Percentiles rank a stretch among this genome's conserved stretches.
These are phyloP conservation scores for Cryptocephalus primarius DNA, from an alignment of 2,888 invertebrate genomes.

Conservation along the genomic window DNA sequence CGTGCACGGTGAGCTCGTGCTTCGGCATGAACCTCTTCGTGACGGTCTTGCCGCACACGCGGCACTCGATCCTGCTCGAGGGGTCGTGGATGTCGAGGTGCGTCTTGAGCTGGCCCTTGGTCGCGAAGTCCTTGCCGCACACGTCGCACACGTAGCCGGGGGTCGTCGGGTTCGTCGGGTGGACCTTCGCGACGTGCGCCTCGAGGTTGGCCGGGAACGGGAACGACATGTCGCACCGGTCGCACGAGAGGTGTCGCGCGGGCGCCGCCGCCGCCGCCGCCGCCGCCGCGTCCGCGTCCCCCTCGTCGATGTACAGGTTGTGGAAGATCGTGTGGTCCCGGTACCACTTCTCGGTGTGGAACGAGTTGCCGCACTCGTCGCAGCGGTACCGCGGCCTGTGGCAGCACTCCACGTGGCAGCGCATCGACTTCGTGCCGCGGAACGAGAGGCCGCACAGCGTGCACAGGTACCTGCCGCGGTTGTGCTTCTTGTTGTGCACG, in stretches of 20 bases:
- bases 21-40: slow-evolving; percentile 14
- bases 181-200: slow-evolving; percentile 13
- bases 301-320: slow-evolving; percentile 1
- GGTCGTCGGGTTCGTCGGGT: slow-evolving; percentile 25
- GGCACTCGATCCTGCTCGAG: slow-evolving; percentile 32
- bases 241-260: slow-evolving; percentile 19
- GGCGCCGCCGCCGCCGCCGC: too few species aligned
- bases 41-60: slow-evolving; percentile 17
- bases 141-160: slow-evolving; percentile 7
- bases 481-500: too few species aligned
- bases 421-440: too few species aligned
- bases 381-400: slow-evolving; percentile 2
- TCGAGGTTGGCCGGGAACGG: slow-evolving; percentile 41
- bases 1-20: slow-evolving; percentile 25
- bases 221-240: slow-evolving; percentile 45
- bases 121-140: slow-evolving; percentile 32
- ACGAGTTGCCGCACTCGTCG: slow-evolving; percentile 14
- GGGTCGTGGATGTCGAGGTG: slow-evolving; percentile 35
- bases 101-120: slow-evolving; percentile 40
- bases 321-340: slow-evolving; percentile 14
- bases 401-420: too few species aligned
- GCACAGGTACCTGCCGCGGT: too few species aligned
- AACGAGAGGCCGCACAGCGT: too few species aligned
- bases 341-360: slow-evolving; percentile 14
- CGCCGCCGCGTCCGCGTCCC: too few species aligned